phyloP scores from a whole-genome alignment of 2,888 invertebrate genomes.

The Holacanthella duospinosa region DNA sequence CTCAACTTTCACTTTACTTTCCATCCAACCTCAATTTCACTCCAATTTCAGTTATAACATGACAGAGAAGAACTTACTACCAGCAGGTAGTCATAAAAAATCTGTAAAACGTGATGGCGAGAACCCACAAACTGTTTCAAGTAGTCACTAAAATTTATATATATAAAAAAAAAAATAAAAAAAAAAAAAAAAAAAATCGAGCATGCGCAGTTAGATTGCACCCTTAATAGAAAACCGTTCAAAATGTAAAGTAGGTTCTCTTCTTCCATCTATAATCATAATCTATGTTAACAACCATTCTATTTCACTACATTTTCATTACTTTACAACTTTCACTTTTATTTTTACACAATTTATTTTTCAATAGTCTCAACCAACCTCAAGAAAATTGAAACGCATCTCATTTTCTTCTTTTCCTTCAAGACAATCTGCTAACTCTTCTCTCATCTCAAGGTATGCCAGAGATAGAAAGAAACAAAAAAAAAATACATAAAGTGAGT shows the following conservation, averaged over 20 bases:
- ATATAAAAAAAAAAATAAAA: not conserved
- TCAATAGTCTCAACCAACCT: no score
- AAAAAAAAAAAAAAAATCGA: not conserved
- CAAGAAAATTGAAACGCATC: slow-evolving; percentile 2
- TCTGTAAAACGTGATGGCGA: not conserved
- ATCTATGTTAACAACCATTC: not conserved
- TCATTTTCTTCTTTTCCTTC: not conserved
- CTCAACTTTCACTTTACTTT: slow-evolving; percentile 1
- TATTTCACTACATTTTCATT: no score
- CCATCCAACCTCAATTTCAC: not conserved
- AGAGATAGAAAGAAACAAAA: not conserved
- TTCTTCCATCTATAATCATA: not conserved
- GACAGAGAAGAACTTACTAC: not conserved
- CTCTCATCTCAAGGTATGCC: not conserved
- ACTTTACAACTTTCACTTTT: not conserved
- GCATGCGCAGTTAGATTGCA: not conserved
- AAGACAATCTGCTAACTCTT: not conserved
- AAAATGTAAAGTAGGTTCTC: not conserved
- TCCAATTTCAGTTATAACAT: not conserved
- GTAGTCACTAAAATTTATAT: no score
- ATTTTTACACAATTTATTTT: no score
- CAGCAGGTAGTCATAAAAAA: not conserved
- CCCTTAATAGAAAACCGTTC: not conserved
- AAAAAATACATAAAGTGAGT: no score
- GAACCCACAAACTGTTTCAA: no score